A percentile compares a stretch with the other conserved stretches of the same genome.
Conservation (phyloP, 2,113 vertebrate genomes). For the Acrocephalus kingi region DNA sequence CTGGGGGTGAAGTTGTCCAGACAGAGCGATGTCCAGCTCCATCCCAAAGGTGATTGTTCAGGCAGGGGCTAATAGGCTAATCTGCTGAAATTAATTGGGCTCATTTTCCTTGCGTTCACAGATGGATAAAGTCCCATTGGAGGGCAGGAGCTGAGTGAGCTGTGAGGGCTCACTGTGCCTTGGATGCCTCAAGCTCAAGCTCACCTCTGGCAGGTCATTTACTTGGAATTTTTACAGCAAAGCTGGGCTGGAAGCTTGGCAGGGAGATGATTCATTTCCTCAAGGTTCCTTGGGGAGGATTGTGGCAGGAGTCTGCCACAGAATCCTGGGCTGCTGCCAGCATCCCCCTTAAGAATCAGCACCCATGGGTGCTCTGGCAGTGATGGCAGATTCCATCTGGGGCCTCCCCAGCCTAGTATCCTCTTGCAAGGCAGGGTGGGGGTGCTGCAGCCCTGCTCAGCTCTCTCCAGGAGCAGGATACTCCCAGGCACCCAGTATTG, state of each 20-base stretch:
- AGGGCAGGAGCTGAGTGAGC: background rate
- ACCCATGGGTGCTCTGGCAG: background rate
- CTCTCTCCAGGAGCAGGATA: background rate
- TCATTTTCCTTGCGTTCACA: background rate
- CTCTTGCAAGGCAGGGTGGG: background rate
- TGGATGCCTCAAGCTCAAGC: background rate
- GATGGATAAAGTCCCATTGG: background rate
- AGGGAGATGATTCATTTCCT: background rate
- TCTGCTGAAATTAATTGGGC: background rate
- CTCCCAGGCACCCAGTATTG: background rate
- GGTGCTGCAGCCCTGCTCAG: background rate
- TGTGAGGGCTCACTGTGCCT: background rate
- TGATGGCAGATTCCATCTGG: background rate
- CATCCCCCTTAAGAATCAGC: background rate
- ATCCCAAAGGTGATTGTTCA: background rate
- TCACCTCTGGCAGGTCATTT: background rate
- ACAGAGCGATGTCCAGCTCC: background rate
- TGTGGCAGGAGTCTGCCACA: background rate
- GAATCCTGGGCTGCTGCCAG: background rate
- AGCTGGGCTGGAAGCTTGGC: background rate
- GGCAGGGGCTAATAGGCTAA: background rate
- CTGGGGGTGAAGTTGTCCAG: background rate
- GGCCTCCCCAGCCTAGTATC: background rate
- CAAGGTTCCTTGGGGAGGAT: background rate
- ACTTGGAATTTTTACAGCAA: background rate